Evolutionary conservation across 2,888 invertebrate species (phyloP).

Genomic region (Lathronympha strigana): DNA sequence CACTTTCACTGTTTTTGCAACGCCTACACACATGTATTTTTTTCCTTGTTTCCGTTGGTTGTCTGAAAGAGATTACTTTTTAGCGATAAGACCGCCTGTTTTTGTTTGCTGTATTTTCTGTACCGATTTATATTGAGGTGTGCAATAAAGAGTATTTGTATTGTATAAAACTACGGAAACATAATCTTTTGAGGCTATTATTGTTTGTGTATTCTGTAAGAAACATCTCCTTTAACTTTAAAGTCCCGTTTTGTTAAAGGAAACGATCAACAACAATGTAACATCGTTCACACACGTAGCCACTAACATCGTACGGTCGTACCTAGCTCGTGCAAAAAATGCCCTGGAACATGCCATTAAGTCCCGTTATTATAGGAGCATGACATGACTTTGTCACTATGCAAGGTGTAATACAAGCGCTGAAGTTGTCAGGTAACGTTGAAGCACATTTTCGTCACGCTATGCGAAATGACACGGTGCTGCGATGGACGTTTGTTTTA

Average conservation of each 20-base stretch:
- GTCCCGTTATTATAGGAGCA: conserved; percentile 43
- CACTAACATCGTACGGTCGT: conserved; percentile 6
- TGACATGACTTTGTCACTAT: conserved; percentile 38
- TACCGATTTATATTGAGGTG: no score
- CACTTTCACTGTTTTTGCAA: no score
- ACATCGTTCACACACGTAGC: background rate
- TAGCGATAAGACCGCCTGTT: no score
- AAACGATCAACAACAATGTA: conserved; percentile 1
- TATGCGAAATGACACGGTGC: background rate
- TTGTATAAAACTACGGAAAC: no score
- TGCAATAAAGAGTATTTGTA: no score
- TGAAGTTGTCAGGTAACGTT: conserved; percentile 28
- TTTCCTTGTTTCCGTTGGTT: no score
- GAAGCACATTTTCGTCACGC: background rate
- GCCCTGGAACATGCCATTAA: conserved; percentile 16
- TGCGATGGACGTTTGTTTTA: no score
- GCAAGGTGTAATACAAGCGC: conserved; percentile 42
- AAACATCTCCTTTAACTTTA: background rate
- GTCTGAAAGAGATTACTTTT: no score
- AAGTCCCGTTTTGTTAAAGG: background rate
- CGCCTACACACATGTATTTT: no score
- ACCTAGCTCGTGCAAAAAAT: conserved; percentile 6
- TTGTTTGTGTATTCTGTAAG: background rate
- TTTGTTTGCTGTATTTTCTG: no score
- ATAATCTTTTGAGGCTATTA: no score